phyloP scores from a whole-genome alignment of 2,888 invertebrate species.

The Crematogaster levior region DNA sequence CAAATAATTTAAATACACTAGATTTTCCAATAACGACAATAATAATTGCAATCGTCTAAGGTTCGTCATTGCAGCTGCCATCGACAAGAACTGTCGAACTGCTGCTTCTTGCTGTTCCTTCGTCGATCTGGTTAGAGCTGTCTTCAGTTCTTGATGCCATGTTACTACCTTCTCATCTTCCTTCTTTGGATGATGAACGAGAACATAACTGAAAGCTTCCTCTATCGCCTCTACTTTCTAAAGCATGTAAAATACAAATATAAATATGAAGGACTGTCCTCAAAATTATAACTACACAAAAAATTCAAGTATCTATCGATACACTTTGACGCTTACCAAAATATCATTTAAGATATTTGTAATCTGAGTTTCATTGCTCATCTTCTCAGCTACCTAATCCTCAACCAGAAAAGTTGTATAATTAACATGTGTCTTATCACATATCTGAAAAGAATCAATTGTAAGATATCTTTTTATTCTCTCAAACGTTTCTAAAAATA shows the following conservation, averaged over 20 bases:
- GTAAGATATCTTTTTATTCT: neutral
- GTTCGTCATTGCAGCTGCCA: constrained; percentile 91
- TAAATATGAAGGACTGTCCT: no score
- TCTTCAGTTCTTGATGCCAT: constrained; percentile 90
- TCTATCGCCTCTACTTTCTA: constrained; percentile 94
- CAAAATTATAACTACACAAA: no score
- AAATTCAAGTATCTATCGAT: neutral
- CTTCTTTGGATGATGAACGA: constrained; percentile 91
- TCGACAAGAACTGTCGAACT: constrained; percentile 91
- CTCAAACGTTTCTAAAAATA: neutral
- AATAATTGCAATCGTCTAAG: constrained; percentile 92
- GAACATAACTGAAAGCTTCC: constrained; percentile 95
- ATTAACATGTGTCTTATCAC: neutral
- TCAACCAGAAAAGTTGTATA: neutral
- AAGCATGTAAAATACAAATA: constrained; percentile 69
- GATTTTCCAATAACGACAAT: constrained; percentile 91
- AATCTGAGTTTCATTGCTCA: constrained; percentile 89
- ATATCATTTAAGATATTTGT: constrained; percentile 89
- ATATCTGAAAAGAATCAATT: neutral
- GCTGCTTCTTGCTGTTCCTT: constrained; percentile 92
- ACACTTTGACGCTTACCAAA: constrained; percentile 86
- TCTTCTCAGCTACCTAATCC: constrained; percentile 72
- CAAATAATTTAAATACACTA: no score
- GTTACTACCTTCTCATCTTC: constrained; percentile 90
- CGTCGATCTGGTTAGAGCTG: constrained; percentile 89